These are phyloP conservation scores for Myotis brandtii DNA, from an alignment of 2,113 vertebrate species.

Conservation along the genomic window DNA sequence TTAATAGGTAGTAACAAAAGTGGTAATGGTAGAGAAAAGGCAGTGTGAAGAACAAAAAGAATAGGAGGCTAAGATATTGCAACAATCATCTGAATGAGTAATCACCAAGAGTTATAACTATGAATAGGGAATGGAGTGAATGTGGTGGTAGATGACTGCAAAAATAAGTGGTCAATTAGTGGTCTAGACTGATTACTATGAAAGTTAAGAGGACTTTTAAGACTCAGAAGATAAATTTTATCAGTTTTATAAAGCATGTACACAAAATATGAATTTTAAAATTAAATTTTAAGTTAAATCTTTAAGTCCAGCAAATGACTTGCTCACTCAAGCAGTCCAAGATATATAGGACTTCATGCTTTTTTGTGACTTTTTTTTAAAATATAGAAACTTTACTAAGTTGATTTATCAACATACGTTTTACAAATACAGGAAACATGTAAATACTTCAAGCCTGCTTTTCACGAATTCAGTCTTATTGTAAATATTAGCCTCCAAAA, in stretches of 20 bases:
- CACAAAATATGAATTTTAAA: not conserved
- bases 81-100: not conserved
- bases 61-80: not conserved
- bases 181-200: not conserved
- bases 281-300: constrained; percentile 30
- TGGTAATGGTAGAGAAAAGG: not conserved
- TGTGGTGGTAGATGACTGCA: not conserved
- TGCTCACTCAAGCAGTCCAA: not conserved
- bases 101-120: not conserved
- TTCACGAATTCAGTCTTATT: constrained; percentile 31
- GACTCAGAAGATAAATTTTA: not conserved
- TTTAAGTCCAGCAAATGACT: constrained; percentile 17
- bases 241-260: constrained; percentile 1
- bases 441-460: not conserved
- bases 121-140: not conserved
- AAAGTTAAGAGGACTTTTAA: not conserved
- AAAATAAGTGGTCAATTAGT: not conserved
- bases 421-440: not conserved
- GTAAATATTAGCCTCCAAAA: not conserved
- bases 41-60: not conserved
- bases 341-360: not conserved
- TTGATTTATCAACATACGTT: constrained; percentile 25
- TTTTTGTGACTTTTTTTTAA: not conserved
- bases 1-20: not conserved
- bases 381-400: not conserved